Evolutionary conservation across 2,888 invertebrate species (phyloP).

Genomic region (Linyphia triangularis): DNA sequence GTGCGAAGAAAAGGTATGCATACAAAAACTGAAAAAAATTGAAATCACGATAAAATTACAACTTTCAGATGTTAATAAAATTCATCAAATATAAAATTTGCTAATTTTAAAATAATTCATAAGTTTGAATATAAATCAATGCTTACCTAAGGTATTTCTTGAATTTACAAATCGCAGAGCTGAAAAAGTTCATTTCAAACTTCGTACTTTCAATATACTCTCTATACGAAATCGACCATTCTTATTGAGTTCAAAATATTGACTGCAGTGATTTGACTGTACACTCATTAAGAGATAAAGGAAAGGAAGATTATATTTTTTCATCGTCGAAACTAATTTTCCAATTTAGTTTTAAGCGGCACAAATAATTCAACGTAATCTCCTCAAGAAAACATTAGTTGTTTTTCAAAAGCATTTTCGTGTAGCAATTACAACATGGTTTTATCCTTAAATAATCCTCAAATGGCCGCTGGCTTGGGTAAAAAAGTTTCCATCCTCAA

Average conservation of each 20-base stretch:
- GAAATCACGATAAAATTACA: too few species aligned
- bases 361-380: conserved; percentile 16
- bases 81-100: too few species aligned
- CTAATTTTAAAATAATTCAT: too few species aligned
- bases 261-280: neutral
- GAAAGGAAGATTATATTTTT: neutral
- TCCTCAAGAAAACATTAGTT: neutral
- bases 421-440: conserved; percentile 5
- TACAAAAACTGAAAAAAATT: too few species aligned
- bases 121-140: too few species aligned
- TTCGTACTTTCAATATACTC: too few species aligned
- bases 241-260: conserved; percentile 11
- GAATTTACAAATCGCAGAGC: too few species aligned
- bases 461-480: neutral
- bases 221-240: neutral
- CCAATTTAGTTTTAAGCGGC: conserved; percentile 3
- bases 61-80: too few species aligned
- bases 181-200: too few species aligned
- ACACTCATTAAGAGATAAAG: neutral
- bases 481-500: conserved; percentile 2
- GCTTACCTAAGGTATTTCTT: too few species aligned
- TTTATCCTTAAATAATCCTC: neutral
- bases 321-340: conserved; percentile 1
- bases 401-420: conserved; percentile 13
- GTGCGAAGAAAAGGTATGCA: too few species aligned